A percentile compares a stretch with the other conserved stretches of the same genome.
phyloP scores from a whole-genome alignment of 2,797 vertebrate species.

The Hydrocynus forskahlii region DNA sequence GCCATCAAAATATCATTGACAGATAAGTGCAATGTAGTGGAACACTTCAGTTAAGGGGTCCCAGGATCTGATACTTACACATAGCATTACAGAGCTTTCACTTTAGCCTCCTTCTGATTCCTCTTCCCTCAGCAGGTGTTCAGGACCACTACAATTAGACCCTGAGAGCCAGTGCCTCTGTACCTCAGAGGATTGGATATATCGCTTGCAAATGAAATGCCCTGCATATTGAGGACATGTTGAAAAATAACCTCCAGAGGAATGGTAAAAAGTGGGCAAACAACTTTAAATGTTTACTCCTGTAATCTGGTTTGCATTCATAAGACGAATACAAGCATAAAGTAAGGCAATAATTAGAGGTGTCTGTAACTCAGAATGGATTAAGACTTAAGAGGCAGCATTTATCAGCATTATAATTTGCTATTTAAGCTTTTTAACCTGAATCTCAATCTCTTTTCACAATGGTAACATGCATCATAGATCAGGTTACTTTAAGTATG shows the following conservation, averaged over 20 bases:
- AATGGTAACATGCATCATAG: not conserved
- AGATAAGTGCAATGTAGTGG: conserved; percentile 1
- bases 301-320: conserved; percentile 15
- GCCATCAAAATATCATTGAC: not conserved
- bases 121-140: conserved; percentile 6
- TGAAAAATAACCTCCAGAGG: conserved; percentile 2
- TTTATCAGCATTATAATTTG: not conserved
- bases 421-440: not conserved
- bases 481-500: no score
- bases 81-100: not conserved
- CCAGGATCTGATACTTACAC: not conserved
- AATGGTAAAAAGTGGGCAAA: conserved; percentile 14
- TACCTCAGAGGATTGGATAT: not conserved
- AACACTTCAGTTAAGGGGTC: conserved; percentile 6
- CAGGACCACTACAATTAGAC: conserved; percentile 2
- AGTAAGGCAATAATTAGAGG: not conserved
- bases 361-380: not conserved
- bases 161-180: not conserved
- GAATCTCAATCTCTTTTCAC: not conserved
- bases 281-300: conserved; percentile 14
- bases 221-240: not conserved
- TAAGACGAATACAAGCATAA: conserved; percentile 1
- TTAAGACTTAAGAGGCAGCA: not conserved
- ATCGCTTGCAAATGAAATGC: conserved; percentile 19
- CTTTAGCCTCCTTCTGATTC: not conserved